Percentiles rank a stretch among this genome's conserved stretches.
These are phyloP conservation scores for Temnothorax ravouxi DNA, from an alignment of 2,888 invertebrate genomes.

Conservation along the genomic window DNA sequence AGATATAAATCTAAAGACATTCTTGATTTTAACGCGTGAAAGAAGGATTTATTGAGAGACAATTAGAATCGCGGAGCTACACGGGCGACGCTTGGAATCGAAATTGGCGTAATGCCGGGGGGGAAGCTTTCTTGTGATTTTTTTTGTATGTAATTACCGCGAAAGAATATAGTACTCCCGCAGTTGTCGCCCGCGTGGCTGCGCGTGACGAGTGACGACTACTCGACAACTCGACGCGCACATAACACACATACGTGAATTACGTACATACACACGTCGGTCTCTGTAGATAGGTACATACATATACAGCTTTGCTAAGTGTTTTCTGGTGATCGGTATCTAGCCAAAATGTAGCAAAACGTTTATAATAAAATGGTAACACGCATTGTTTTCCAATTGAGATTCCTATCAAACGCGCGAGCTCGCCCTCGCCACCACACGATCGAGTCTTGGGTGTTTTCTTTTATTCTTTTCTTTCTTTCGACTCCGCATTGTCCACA, in stretches of 20 bases:
- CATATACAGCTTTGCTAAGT: constrained; percentile 85
- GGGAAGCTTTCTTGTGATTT: constrained; percentile 69
- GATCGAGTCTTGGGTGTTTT: neutral
- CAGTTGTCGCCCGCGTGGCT: constrained; percentile 67
- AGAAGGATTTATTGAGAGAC: constrained; percentile 51
- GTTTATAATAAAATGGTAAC: constrained; percentile 86
- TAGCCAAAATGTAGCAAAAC: constrained; percentile 85
- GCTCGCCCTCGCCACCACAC: neutral
- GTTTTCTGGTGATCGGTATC: constrained; percentile 86
- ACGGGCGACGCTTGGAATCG: constrained; percentile 56
- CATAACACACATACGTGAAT: constrained; percentile 61
- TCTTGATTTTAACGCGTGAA: constrained; percentile 72
- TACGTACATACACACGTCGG: constrained; percentile 75
- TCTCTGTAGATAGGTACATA: constrained; percentile 84
- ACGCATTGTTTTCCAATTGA: constrained; percentile 84
- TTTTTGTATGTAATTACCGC: constrained; percentile 70
- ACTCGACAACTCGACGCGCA: constrained; percentile 64
- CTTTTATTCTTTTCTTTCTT: neutral
- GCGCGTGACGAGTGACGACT: constrained; percentile 45
- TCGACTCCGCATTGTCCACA: neutral
- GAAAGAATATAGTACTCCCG: constrained; percentile 50
- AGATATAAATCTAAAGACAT: constrained; percentile 73
- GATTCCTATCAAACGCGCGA: constrained; percentile 66
- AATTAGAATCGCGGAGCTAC: constrained; percentile 60
- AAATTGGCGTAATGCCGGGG: constrained; percentile 33